Conservation (phyloP, 2,888 invertebrate genomes). For the Cordilura impudica region DNA sequence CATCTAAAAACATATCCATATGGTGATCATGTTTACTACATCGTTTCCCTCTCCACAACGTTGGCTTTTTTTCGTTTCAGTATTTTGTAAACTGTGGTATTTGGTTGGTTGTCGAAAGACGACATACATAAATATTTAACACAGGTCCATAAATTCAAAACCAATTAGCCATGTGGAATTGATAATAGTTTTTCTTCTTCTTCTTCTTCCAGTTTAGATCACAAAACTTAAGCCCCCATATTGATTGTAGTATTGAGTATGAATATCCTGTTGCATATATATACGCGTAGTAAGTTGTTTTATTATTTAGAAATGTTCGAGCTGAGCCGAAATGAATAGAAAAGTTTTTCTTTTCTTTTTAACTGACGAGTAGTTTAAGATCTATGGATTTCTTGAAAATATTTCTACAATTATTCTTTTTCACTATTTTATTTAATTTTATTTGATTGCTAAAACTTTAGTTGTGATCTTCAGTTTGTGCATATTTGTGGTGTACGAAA, state of each 20-base stretch:
- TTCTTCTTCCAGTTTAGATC: conserved; percentile 47
- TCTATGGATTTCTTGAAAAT: conserved; percentile 47
- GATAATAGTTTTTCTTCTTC: conserved; percentile 69
- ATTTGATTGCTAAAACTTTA: conserved; percentile 31
- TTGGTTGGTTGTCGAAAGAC: conserved; percentile 51
- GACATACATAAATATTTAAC: conserved; percentile 75
- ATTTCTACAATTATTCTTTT: conserved; percentile 33
- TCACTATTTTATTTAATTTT: conserved; percentile 33
- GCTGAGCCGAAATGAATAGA: conserved; percentile 14
- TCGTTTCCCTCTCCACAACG: background rate
- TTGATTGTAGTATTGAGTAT: background rate
- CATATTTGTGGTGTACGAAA: background rate
- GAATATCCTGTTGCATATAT: conserved; percentile 40
- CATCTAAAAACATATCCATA: conserved; percentile 51
- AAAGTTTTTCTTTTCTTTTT: too few relatives aligned
- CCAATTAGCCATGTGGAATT: conserved; percentile 76
- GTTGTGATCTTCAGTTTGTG: background rate
- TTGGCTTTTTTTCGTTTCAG: background rate
- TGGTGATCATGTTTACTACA: conserved; percentile 57
- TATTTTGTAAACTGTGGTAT: conserved; percentile 47
- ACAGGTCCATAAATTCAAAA: conserved; percentile 77
- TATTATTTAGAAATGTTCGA: conserved; percentile 29
- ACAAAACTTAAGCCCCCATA: conserved; percentile 10
- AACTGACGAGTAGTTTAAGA: conserved; percentile 45
- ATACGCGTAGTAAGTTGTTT: conserved; percentile 21